These are phyloP conservation scores for mouse (Mus musculus) DNA, from an alignment of 2,113 vertebrate genomes.

Conservation along the genomic window DNA sequence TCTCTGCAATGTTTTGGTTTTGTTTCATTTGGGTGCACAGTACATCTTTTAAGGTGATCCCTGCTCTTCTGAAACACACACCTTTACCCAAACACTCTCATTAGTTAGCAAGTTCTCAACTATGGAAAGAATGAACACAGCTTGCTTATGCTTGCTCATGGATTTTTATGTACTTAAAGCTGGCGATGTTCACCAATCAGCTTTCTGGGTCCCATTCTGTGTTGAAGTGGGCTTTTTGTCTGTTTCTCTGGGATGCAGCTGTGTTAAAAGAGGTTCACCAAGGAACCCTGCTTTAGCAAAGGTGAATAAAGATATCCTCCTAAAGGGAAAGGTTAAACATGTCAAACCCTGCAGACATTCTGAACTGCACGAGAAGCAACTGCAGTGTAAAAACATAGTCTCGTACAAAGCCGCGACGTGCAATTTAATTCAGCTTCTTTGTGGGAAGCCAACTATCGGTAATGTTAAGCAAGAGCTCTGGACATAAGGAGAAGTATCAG, in stretches of 20 bases:
- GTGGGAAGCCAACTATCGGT: background rate
- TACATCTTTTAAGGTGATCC: background rate
- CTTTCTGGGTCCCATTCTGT: background rate
- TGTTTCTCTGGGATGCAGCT: background rate
- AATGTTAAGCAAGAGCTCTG: background rate
- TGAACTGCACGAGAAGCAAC: background rate
- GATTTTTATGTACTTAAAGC: background rate
- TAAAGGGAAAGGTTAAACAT: background rate
- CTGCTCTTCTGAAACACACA: slow-evolving; percentile 19
- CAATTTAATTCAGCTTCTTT: slow-evolving; percentile 13
- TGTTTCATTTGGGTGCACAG: background rate
- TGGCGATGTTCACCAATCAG: background rate
- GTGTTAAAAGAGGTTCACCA: background rate
- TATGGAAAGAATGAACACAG: background rate
- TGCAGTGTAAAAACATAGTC: background rate
- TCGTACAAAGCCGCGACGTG: background rate
- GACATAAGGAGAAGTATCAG: slow-evolving; percentile 20
- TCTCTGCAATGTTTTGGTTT: background rate
- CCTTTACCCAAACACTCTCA: background rate
- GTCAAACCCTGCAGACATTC: slow-evolving; percentile 1
- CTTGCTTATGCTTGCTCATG: background rate
- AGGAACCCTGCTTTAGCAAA: background rate
- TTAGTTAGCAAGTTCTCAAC: background rate
- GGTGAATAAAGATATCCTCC: background rate
- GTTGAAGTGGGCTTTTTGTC: background rate